A percentile compares a stretch with the other conserved stretches of the same genome.
Evolutionary conservation across 2,797 vertebrate species (phyloP).

Genomic region (Hypotaenidia okinawae): DNA sequence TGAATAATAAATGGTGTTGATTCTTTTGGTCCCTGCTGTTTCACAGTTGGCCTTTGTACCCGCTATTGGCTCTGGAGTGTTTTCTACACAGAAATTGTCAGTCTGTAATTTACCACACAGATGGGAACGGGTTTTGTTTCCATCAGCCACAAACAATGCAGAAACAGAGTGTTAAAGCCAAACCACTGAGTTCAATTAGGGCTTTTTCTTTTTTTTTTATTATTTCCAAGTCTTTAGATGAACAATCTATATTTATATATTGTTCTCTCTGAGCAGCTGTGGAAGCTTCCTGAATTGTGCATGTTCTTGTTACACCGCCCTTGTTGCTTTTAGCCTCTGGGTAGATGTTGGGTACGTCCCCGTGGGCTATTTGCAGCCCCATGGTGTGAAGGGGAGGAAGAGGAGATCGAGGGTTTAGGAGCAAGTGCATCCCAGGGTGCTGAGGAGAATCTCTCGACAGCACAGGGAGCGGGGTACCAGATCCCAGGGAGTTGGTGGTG

Average conservation of each 20-base stretch:
- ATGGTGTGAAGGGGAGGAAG: neutral
- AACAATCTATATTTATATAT: conserved; percentile 40
- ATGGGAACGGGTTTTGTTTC: neutral
- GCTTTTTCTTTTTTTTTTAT: neutral
- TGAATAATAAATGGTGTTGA: conserved; percentile 83
- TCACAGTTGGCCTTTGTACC: conserved; percentile 81
- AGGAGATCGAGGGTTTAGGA: neutral
- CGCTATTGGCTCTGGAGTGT: conserved; percentile 49
- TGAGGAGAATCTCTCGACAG: neutral
- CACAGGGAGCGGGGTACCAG: accelerated
- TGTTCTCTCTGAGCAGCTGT: conserved; percentile 32
- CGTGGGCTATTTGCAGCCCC: neutral
- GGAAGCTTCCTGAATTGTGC: conserved; percentile 20
- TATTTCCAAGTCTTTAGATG: conserved; percentile 8
- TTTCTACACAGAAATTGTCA: neutral
- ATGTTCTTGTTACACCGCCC: neutral
- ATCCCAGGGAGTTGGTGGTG: neutral
- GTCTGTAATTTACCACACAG: conserved; percentile 46
- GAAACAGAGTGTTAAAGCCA: neutral
- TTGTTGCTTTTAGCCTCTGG: conserved; percentile 31
- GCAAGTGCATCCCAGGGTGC: neutral
- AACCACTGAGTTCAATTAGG: neutral
- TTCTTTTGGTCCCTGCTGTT: conserved; percentile 69
- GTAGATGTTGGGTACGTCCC: conserved; percentile 19
- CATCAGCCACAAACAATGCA: neutral